Evolutionary conservation across 2,797 vertebrate genomes (phyloP).

Genomic region (Hydrocynus forskahlii): DNA sequence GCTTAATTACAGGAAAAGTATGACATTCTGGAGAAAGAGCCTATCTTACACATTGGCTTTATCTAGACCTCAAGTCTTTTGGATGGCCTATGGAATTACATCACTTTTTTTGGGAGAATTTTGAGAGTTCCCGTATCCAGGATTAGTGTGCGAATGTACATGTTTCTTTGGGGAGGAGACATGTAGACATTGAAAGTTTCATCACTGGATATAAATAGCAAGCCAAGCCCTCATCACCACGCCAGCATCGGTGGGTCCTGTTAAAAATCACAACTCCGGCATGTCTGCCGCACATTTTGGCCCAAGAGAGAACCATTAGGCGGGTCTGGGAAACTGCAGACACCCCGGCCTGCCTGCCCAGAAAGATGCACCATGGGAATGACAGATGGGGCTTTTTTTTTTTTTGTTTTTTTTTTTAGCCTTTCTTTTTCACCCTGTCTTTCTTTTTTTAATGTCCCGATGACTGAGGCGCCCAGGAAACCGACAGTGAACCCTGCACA

Average conservation of each 20-base stretch:
- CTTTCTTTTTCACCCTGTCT: constrained; percentile 33
- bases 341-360: constrained; percentile 73
- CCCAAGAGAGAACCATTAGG: constrained; percentile 78
- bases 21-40: constrained; percentile 3
- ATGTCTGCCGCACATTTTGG: constrained; percentile 74
- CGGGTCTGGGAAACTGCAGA: constrained; percentile 80
- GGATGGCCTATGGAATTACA: constrained; percentile 42
- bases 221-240: constrained; percentile 38
- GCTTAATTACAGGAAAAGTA: background rate
- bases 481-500: constrained; percentile 61
- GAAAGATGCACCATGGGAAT: constrained; percentile 79
- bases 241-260: constrained; percentile 71
- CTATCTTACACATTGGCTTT: constrained; percentile 8
- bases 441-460: constrained; percentile 54
- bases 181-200: constrained; percentile 72
- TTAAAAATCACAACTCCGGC: constrained; percentile 79
- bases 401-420: constrained; percentile 51
- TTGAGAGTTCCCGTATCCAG: constrained; percentile 40
- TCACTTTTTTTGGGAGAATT: constrained; percentile 24
- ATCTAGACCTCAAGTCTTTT: constrained; percentile 40
- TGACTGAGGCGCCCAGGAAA: constrained; percentile 65
- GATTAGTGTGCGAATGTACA: constrained; percentile 8
- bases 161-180: constrained; percentile 55
- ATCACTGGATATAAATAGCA: constrained; percentile 75
- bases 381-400: constrained; percentile 71